Percentiles rank a stretch among this genome's conserved stretches.
These are phyloP conservation scores for Antheraea yamamai DNA, from an alignment of 2,888 invertebrate species.

Conservation along the genomic window DNA sequence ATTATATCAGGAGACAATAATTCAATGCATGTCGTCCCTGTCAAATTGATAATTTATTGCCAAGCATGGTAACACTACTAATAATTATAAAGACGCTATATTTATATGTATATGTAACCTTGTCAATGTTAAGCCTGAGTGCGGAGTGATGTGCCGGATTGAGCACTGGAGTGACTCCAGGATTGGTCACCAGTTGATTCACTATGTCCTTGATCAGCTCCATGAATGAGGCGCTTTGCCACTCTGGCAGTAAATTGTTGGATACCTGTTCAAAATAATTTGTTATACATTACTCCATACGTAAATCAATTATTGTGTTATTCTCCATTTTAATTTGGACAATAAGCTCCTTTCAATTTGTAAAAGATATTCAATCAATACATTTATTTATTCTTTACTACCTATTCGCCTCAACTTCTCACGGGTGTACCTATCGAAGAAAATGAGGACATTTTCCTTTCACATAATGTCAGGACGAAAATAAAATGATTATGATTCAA, in stretches of 20 bases:
- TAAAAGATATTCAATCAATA: too few relatives aligned
- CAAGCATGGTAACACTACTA: too few relatives aligned
- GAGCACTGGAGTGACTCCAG: constrained; percentile 86
- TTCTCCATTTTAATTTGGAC: neutral
- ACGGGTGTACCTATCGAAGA: too few relatives aligned
- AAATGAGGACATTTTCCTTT: too few relatives aligned
- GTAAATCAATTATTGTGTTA: neutral
- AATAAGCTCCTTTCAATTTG: too few relatives aligned
- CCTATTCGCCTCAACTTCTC: too few relatives aligned
- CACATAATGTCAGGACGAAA: too few relatives aligned
- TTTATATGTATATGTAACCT: constrained; percentile 45
- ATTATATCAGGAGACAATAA: too few relatives aligned
- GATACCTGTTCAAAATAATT: constrained; percentile 80
- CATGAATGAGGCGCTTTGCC: constrained; percentile 89
- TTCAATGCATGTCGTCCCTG: too few relatives aligned
- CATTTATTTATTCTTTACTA: too few relatives aligned
- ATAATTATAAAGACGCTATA: neutral
- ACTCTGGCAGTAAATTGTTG: constrained; percentile 89
- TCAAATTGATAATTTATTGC: too few relatives aligned
- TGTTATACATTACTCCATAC: neutral
- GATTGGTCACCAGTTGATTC: constrained; percentile 90
- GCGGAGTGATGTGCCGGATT: constrained; percentile 62
- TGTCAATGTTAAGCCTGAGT: constrained; percentile 70
- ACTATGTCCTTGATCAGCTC: constrained; percentile 94
- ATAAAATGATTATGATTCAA: too few relatives aligned